Base-by-base conservation (phyloP, 2,888 invertebrate species). In the Gastrophysa polygoni region DNA sequence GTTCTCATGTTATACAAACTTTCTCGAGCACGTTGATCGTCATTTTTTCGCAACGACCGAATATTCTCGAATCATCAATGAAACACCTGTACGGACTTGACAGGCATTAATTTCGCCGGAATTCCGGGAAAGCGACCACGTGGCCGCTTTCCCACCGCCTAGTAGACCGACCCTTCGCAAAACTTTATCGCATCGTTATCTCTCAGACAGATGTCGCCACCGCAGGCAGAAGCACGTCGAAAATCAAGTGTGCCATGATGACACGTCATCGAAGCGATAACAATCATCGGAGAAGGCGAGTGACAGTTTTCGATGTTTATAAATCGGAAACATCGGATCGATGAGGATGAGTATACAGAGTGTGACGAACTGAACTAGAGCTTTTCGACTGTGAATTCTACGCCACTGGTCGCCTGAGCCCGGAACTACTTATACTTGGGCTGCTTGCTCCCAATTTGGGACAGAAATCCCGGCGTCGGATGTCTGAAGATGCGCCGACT, bases 171-270 rank as follows among this genome's bases (percentile, higher is more conserved):
- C 54, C 52, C 54, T 57, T 61, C 32, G 11, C 10, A 8, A 32
- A 32, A 11, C 11, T 3, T 38, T 38, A 38, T 38, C 38, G 38
- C 38, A 14, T 38, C 38, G 64, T 68, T 71, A 69, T 69, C 71
- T 59, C 44, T 57, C 60, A 70, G 67, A 72, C 69, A 72, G 70
- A 72, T 71, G 72, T 71, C 71, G 62, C 68, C 67, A 70, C 70
- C 64, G 66, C 63, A 57, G 60, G 24, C 7, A 5, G 63, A 66
- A 52, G 24, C 59, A 43, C 59, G 51, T 59, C 52, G 38, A 52
- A 52, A 47, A 47, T 57, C 34, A 47, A 20, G 46, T 51, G 52
- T 46, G 38, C 47, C 48, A 44, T 59, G 51, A 59, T 24, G 24
- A 24, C 24, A 24, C 24, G 59, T 59, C 49, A 17, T 48, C 47